phyloP scores from a whole-genome alignment of 2,113 vertebrate genomes.

The Hymenochirus boettgeri region DNA sequence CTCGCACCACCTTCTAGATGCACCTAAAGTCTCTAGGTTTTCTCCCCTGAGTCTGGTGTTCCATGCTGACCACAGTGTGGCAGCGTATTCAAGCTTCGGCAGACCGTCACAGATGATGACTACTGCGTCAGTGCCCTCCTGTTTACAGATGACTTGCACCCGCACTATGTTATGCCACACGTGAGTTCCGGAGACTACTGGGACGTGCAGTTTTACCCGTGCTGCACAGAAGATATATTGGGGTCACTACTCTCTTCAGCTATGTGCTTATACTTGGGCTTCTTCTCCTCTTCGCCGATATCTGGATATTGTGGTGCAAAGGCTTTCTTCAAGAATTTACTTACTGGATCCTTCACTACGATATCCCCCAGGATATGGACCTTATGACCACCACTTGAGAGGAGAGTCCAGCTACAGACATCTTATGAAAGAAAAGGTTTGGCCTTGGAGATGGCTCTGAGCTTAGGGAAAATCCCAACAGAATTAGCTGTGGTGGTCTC shows the following conservation, averaged over 20 bases:
- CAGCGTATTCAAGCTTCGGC: slow-evolving; percentile 53
- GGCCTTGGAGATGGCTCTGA: slow-evolving; percentile 59
- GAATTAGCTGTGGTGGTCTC: slow-evolving; percentile 69
- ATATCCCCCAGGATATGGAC: slow-evolving; percentile 59
- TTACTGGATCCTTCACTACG: slow-evolving; percentile 40
- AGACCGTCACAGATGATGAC: slow-evolving; percentile 43
- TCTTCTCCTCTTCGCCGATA: slow-evolving; percentile 85
- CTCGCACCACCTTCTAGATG: slow-evolving; percentile 52
- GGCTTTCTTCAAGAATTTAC: slow-evolving; percentile 64
- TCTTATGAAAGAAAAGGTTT: slow-evolving; percentile 59
- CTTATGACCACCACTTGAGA: slow-evolving; percentile 63
- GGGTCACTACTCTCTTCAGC: slow-evolving; percentile 68
- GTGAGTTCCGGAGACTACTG: slow-evolving; percentile 63
- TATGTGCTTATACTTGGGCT: slow-evolving; percentile 75
- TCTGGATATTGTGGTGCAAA: slow-evolving; percentile 76
- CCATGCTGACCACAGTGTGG: slow-evolving; percentile 55
- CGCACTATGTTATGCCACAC: slow-evolving; percentile 57
- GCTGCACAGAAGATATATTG: slow-evolving; percentile 52
- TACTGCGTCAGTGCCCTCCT: slow-evolving; percentile 72
- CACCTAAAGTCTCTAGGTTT: background rate
- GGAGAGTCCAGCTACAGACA: slow-evolving; percentile 42
- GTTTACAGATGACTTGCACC: slow-evolving; percentile 79
- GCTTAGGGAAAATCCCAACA: slow-evolving; percentile 56
- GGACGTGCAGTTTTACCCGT: slow-evolving; percentile 60
- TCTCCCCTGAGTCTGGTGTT: no score